Evolutionary conservation across 2,888 invertebrate genomes (phyloP), one percentile per base, ranked within the genome.

Genomic region (Periphyllus acericola): DNA sequence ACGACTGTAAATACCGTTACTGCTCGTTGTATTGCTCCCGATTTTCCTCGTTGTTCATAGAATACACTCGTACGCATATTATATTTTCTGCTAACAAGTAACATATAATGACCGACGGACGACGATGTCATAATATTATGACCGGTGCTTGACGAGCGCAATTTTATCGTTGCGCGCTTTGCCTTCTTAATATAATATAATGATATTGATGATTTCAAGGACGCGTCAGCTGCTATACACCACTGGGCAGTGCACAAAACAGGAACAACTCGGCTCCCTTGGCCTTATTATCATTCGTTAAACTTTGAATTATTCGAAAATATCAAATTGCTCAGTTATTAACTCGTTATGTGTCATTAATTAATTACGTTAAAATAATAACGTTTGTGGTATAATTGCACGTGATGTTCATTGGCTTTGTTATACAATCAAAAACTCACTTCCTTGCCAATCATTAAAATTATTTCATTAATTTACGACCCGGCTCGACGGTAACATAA

Each of bases 261-360:
- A 8, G 21, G 60, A 60, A 60, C 5, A 25, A 21, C n/a, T n/a
- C n/a, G n/a, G n/a, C 60, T 25, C 25, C 46, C 60, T 60, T 60
- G 60, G 60, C 60, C 60, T 60, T 60, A 60, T 46, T 46, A 46
- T 46, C n/a, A 46, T 60, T 60, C 6, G 8, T 60, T 60, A 60
- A 60, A 60, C 14, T 19, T 55, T 55, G 55, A 60, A 60, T 60
- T 21, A 60, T 60, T 60, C 19, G 21, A 60, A 25, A 29, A 19
- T 19, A 72, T 72, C 32, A 29, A 72, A 72, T 72, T 72, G 72
- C 72, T 34, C 72, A 72, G 32, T 72, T 72, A 32, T 72, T 29
- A 72, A 29, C 0, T 72, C 1, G 14, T 32, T 29, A 25, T 72
- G 32, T 6, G 21, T 60, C 60, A 25, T 60, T 25, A 60, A 60